Conservation (phyloP, 1,140 invertebrate species). For the Coelopa frigida region DNA sequence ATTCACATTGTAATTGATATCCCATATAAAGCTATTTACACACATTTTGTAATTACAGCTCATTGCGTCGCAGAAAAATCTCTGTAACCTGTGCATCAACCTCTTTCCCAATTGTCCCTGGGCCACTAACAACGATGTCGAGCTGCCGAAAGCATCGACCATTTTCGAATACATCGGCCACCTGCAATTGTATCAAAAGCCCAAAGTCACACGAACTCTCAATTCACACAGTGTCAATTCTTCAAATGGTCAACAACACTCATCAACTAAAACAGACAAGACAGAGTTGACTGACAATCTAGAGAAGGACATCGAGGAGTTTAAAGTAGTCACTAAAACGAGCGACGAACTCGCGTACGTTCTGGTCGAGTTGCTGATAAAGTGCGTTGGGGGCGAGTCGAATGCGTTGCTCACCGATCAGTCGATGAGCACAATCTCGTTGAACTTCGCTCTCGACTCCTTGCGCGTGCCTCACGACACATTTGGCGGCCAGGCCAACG, state of each 20-base stretch:
- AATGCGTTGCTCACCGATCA: slow-evolving; percentile 15
- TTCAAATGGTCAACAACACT: slow-evolving; percentile 11
- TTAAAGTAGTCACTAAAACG: slow-evolving; percentile 18
- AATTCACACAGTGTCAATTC: slow-evolving; percentile 25
- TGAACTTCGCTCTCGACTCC: slow-evolving; percentile 35
- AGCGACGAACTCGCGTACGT: slow-evolving; percentile 36
- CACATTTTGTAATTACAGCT: slow-evolving; percentile 18
- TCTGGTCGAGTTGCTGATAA: slow-evolving; percentile 28
- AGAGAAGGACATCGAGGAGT: slow-evolving; percentile 18
- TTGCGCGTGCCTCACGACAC: slow-evolving; percentile 16
- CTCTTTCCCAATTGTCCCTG: slow-evolving; percentile 39
- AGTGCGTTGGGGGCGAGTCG: slow-evolving; percentile 30
- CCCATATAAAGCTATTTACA: not conserved
- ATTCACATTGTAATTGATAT: slow-evolving; percentile 6
- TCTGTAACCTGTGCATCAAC: slow-evolving; percentile 39
- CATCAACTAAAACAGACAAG: not conserved
- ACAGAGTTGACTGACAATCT: not conserved
- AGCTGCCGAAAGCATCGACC: slow-evolving; percentile 9
- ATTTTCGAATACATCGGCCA: slow-evolving; percentile 4
- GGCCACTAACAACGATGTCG: slow-evolving; percentile 19
- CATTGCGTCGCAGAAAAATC: slow-evolving; percentile 38
- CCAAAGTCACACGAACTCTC: slow-evolving; percentile 6
- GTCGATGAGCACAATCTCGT: slow-evolving; percentile 26
- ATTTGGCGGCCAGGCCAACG: slow-evolving; percentile 16
- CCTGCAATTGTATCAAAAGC: slow-evolving; percentile 6